phyloP scores from a whole-genome alignment of 1,140 invertebrate genomes.

The Vanessa atalanta region DNA sequence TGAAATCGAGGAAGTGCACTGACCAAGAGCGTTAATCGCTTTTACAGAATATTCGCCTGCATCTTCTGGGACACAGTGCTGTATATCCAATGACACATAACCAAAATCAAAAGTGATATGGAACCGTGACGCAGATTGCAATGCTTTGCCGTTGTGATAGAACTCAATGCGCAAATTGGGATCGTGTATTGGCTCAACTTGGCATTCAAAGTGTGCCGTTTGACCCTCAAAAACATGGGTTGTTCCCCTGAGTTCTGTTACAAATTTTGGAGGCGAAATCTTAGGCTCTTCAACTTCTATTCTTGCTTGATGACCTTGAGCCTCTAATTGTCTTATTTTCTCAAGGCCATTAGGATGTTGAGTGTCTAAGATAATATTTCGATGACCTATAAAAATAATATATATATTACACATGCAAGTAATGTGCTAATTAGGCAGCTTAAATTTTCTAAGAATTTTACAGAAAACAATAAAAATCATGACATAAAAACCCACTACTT shows the following conservation, averaged over 20 bases:
- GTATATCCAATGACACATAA: conserved; percentile 95
- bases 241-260: conserved; percentile 90
- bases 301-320: conserved; percentile 88
- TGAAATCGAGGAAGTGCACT: conserved; percentile 90
- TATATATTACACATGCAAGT: neutral
- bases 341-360: conserved; percentile 96
- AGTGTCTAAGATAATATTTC: conserved; percentile 92
- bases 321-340: conserved; percentile 94
- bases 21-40: conserved; percentile 93
- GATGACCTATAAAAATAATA: conserved; percentile 82
- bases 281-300: conserved; percentile 91
- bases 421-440: neutral
- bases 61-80: conserved; percentile 94
- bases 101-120: conserved; percentile 98
- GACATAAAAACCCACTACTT: no score
- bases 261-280: conserved; percentile 89
- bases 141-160: conserved; percentile 93
- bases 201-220: conserved; percentile 94
- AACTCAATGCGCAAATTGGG: conserved; percentile 94
- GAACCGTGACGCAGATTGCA: conserved; percentile 92
- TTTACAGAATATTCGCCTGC: conserved; percentile 95
- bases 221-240: conserved; percentile 92
- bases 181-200: conserved; percentile 95
- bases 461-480: no score
- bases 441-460: no score